Base-by-base conservation (phyloP, 1,140 invertebrate species). In the Eumeta japonica region DNA sequence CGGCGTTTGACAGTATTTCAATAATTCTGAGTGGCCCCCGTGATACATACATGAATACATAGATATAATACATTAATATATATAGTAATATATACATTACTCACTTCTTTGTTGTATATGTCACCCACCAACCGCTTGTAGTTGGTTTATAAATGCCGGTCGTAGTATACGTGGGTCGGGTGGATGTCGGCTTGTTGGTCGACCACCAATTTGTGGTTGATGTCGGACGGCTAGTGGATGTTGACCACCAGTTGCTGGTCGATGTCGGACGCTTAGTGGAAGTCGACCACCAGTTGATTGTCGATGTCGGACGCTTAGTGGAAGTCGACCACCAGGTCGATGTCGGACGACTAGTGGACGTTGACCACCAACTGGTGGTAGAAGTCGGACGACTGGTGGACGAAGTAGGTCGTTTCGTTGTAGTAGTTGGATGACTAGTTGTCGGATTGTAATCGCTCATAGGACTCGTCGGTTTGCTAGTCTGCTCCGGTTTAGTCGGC, bases 341-440 rank as follows among this genome's bases (percentile, higher is more conserved):
- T 15, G 9, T 16, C 7, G 19, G 35, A 14, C n/a, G 3, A 16
- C n/a, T 45, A 41, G 34, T 43, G 43, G 39, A 36, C 33, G 16
- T 35, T 29, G 10, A 40, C 40, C 27, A 58, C 54, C 37, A 61
- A 57, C 60, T 41, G 31, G 37, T 41, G 12, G 43, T 48, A 4
- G 40, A 37, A n/a, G 35, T 37, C 12, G 40, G 39, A 18, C 32
- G 33, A 4, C 28, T 35, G 5, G 44, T 43, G 3, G 55, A 38
- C 0, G 48, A 48, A 1, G 46, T 48, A 1, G 41, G 10, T n/a
- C 12, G 16, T 38, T 43, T 42, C 1, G 47, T 28, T 13, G 35
- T 28, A 10, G 28, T 28, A 2, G 35, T 49, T 58, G 13, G 67
- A 53, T 1, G 65, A n/a, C n/a, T 37, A 0, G 45, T 46, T 0